Conservation (phyloP, 2,888 invertebrate genomes). For the Drosophila longiperda region DNA sequence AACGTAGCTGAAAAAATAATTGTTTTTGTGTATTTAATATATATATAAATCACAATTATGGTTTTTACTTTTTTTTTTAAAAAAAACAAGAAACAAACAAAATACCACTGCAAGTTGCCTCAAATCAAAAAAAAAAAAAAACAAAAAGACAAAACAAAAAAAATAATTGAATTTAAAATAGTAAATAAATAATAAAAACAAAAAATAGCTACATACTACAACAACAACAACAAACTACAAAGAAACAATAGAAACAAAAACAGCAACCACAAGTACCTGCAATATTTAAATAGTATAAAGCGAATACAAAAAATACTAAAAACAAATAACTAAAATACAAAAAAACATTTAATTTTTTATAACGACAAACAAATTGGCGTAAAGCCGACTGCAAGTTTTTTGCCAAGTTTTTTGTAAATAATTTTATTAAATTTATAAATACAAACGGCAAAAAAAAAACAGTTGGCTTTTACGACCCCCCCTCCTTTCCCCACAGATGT, state of each 20-base stretch:
- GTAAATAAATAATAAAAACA: constrained; percentile 25
- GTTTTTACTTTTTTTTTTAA: constrained; percentile 19
- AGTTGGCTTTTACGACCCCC: constrained; percentile 35
- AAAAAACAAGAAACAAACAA: constrained; percentile 3
- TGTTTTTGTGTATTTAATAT: constrained; percentile 52
- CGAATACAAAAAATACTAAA: constrained; percentile 51
- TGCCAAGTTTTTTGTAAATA: constrained; percentile 73
- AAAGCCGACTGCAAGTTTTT: constrained; percentile 20
- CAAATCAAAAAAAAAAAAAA: constrained; percentile 57
- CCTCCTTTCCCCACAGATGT: constrained; percentile 11
- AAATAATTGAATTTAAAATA: constrained; percentile 53
- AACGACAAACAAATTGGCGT: constrained; percentile 31
- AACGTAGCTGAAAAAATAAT: constrained; percentile 42
- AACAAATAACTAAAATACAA: constrained; percentile 41
- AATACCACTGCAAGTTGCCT: constrained; percentile 61
- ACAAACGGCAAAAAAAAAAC: constrained; percentile 35
- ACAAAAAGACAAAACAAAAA: constrained; percentile 8
- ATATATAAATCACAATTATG: constrained; percentile 24
- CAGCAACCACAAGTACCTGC: constrained; percentile 85
- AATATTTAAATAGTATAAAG: constrained; percentile 77
- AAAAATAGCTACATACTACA: constrained; percentile 56
- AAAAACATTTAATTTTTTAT: constrained; percentile 50
- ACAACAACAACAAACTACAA: constrained; percentile 66
- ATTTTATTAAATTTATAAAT: constrained; percentile 79
- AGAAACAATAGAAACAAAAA: constrained; percentile 80